phyloP scores from a whole-genome alignment of 2,888 invertebrate genomes.

The Limenitis camilla region DNA sequence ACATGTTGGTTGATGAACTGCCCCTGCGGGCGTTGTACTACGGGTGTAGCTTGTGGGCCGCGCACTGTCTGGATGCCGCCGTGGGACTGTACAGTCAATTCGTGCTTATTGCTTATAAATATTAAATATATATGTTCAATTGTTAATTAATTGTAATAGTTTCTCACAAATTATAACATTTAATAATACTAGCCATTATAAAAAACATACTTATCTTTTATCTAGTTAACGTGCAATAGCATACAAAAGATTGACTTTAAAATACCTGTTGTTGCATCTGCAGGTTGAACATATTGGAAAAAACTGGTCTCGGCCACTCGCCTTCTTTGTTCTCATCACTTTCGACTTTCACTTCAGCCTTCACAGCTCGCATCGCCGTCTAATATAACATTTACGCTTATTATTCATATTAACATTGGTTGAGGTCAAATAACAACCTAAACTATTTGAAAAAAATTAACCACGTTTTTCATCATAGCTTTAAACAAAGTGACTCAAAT shows the following conservation, averaged over 20 bases:
- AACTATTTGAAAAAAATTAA: no score
- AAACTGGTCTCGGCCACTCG: slow-evolving; percentile 30
- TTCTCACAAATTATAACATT: no score
- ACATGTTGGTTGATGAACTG: slow-evolving; percentile 55
- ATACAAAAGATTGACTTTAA: no score
- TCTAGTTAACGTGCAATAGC: no score
- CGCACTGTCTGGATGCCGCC: slow-evolving; percentile 10
- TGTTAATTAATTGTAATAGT: no score
- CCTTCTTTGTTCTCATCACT: slow-evolving; percentile 45
- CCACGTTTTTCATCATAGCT: background rate
- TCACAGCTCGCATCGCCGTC: slow-evolving; percentile 57
- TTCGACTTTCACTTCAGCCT: slow-evolving; percentile 60
- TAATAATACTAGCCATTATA: no score
- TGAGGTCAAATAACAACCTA: no score
- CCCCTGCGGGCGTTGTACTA: slow-evolving; percentile 47
- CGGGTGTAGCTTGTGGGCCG: slow-evolving; percentile 20
- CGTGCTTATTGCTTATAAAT: background rate
- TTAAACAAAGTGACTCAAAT: background rate
- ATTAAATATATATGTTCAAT: no score
- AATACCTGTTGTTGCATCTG: slow-evolving; percentile 36
- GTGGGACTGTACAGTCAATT: slow-evolving; percentile 4
- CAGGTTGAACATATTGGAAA: slow-evolving; percentile 35
- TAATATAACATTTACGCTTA: slow-evolving; percentile 2
- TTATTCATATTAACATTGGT: no score
- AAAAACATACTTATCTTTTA: no score